These are phyloP conservation scores for Aspidoscelis tigris DNA, from an alignment of 2,113 vertebrate species.

Conservation along the genomic window DNA sequence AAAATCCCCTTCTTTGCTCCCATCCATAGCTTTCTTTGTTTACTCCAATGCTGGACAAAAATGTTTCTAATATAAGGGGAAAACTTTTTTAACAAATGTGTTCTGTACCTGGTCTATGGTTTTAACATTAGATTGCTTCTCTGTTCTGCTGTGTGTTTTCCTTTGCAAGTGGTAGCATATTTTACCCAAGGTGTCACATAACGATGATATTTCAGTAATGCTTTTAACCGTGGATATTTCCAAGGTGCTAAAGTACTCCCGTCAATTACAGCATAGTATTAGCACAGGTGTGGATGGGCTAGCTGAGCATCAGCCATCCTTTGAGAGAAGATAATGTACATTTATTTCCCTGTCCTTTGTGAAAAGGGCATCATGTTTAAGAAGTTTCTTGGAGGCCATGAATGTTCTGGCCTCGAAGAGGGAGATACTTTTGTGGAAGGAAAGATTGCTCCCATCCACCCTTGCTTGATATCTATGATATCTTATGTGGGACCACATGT, in stretches of 20 bases:
- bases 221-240: background rate
- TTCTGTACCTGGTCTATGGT: background rate
- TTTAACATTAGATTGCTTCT: background rate
- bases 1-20: too few relatives aligned
- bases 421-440: background rate
- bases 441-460: background rate
- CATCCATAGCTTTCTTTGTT: background rate
- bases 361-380: background rate
- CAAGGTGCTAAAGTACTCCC: background rate
- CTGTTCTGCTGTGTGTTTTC: background rate
- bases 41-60: background rate
- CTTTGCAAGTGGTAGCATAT: background rate
- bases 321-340: too few relatives aligned
- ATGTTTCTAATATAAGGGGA: background rate
- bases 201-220: background rate
- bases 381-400: too few relatives aligned
- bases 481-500: too few relatives aligned
- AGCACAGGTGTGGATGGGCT: too few relatives aligned
- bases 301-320: too few relatives aligned
- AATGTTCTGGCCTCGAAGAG: too few relatives aligned
- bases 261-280: background rate
- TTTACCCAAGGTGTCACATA: background rate
- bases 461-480: background rate
- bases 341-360: background rate
- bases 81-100: too few relatives aligned